Percentiles rank a stretch among this genome's conserved stretches.
These are phyloP conservation scores for Falco novaeseelandiae DNA, from an alignment of 2,797 vertebrate genomes.

Conservation along the genomic window DNA sequence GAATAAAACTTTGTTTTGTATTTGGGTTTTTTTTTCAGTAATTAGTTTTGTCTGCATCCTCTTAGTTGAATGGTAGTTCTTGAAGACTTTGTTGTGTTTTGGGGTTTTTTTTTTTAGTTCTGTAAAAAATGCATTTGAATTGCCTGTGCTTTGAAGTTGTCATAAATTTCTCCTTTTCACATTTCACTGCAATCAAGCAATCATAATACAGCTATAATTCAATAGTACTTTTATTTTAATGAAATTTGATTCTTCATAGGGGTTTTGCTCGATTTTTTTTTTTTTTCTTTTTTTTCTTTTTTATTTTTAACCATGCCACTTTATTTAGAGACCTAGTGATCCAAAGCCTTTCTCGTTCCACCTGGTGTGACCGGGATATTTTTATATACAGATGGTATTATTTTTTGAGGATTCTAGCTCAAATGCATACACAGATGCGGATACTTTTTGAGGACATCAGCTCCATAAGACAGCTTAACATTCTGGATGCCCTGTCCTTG, in stretches of 20 bases:
- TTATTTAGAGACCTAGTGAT: not conserved
- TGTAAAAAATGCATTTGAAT: not conserved
- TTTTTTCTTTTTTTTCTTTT: not conserved
- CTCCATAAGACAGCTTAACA: not conserved
- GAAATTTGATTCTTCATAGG: not conserved
- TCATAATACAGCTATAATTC: not conserved
- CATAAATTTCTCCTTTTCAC: constrained; percentile 31
- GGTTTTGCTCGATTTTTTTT: accelerated
- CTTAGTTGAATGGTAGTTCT: not conserved
- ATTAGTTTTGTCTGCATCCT: constrained; percentile 29
- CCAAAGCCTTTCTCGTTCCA: not conserved
- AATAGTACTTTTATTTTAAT: not conserved
- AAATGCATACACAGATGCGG: not conserved
- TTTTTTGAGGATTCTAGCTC: not conserved
- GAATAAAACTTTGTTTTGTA: not conserved
- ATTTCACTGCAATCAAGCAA: not conserved
- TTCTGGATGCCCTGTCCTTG: not conserved
- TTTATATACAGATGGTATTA: not conserved
- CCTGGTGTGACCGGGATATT: not conserved
- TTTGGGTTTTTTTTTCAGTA: not conserved
- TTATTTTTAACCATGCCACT: not conserved
- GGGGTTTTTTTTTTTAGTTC: not conserved
- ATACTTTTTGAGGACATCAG: not conserved
- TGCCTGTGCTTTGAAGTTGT: constrained; percentile 32
- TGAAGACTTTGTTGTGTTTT: constrained; percentile 21